phyloP scores from a whole-genome alignment of 2,113 vertebrate genomes.

The Fukomys damarensis region DNA sequence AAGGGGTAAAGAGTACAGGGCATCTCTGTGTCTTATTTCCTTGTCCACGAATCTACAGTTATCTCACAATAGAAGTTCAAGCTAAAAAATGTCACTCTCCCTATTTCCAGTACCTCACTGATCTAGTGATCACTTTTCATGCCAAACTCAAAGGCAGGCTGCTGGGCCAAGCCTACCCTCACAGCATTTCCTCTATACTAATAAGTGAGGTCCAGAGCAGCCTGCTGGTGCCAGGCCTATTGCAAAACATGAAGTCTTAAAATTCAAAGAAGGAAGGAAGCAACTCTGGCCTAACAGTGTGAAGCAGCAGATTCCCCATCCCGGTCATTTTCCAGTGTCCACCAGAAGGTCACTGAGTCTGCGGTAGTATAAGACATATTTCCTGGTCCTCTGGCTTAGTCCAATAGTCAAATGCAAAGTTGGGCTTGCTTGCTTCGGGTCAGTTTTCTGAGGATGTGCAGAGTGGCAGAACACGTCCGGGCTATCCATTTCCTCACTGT shows the following conservation, averaged over 20 bases:
- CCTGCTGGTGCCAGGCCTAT: neutral
- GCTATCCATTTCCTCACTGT: neutral
- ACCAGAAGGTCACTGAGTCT: neutral
- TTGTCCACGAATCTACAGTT: neutral
- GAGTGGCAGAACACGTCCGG: neutral
- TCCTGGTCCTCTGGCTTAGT: neutral
- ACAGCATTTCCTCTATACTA: neutral
- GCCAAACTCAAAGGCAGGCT: neutral
- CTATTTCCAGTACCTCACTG: neutral
- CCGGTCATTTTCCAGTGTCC: neutral
- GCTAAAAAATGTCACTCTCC: neutral
- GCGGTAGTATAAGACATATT: neutral
- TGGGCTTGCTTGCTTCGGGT: neutral
- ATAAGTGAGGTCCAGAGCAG: neutral
- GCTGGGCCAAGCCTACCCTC: neutral
- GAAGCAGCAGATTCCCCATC: neutral
- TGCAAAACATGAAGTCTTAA: neutral
- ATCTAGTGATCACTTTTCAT: neutral
- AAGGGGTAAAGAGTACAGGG: neutral
- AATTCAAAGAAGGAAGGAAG: neutral
- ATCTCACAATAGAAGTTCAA: neutral
- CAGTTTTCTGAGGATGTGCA: neutral
- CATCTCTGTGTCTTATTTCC: neutral
- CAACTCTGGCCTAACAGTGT: neutral
- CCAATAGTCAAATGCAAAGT: neutral